Percentiles rank a stretch among this genome's conserved stretches.
phyloP scores from a whole-genome alignment of 2,797 vertebrate species.

The Rhabdomys pumilio region DNA sequence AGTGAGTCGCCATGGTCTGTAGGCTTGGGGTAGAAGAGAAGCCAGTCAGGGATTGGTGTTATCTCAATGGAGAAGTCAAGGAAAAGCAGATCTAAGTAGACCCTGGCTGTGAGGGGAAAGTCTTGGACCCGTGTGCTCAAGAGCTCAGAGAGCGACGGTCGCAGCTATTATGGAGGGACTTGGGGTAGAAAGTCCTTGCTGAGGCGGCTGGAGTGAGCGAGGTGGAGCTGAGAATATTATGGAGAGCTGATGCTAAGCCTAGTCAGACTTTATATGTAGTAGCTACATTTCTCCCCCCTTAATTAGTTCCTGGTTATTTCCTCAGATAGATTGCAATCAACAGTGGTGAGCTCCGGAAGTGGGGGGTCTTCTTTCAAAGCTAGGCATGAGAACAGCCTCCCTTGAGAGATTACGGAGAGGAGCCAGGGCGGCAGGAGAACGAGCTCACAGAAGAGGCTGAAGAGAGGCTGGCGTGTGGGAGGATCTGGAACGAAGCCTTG shows the following conservation, averaged over 20 bases:
- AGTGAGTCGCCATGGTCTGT: too few relatives aligned
- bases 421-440: not conserved
- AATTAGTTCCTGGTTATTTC: not conserved
- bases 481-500: not conserved
- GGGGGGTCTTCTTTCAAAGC: not conserved
- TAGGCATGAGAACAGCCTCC: not conserved
- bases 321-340: not conserved
- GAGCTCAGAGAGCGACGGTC: conserved; percentile 1
- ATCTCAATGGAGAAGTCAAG: not conserved
- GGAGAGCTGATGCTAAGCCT: not conserved
- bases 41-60: not conserved
- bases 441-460: not conserved
- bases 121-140: not conserved
- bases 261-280: not conserved
- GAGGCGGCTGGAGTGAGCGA: not conserved
- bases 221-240: not conserved
- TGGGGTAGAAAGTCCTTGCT: not conserved
- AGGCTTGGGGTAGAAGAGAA: not conserved
- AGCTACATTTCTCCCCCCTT: not conserved
- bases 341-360: not conserved
- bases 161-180: not conserved
- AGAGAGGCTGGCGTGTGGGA: not conserved
- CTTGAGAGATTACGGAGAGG: not conserved
- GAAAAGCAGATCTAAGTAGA: not conserved
- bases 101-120: not conserved